Base-by-base conservation (phyloP, 1,140 invertebrate genomes). In the Micrasema longulum region DNA sequence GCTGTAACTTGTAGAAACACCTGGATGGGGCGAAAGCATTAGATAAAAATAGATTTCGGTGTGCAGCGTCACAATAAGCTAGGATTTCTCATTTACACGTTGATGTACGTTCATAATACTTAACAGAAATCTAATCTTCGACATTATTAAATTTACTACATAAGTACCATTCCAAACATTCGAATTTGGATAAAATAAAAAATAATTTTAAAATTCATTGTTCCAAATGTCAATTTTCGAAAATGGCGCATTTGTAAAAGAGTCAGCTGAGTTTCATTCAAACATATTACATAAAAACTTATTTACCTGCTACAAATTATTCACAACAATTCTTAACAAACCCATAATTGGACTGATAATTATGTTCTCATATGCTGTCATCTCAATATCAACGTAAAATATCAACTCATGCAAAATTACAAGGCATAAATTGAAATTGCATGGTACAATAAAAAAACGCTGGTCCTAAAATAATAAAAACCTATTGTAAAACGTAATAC, bases 21-120 rank as follows among this genome's bases (percentile, higher is more conserved):
- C 74, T 76, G 74, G 74, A 57, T 71, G 62, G 41, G 31, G 38
- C 26, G 62, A 47, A 72, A 72, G 74, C 31, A 67, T 75, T 23
- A 50, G 67, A 70, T 71, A 52, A 68, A 76, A 76, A 76, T 76
- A 76, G 74, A 76, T 41, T 65, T 62, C 53, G 23, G 66, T 75
- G 62, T 75, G 70, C 70, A 75, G 57, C 74, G 71, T 76, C 74
- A 76, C 71, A 75, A 76, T 72, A 72, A 76, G 57, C 43, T 35
- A 26, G 55, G 65, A 66, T 26, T 35, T 55, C 50, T 23, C 47
- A 50, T 9, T 12, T 22, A 20, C n/a, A 20, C 47, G n/a, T 14
- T 31, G 12, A 14, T 7, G 9, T 36, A 55, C 52, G 35, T 35
- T 31, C 52, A 31, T 55, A n/a, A n/a, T n/a, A n/a, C n/a, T n/a